These are phyloP conservation scores for Characodon lateralis DNA, from an alignment of 2,797 vertebrate species.

Conservation along the genomic window DNA sequence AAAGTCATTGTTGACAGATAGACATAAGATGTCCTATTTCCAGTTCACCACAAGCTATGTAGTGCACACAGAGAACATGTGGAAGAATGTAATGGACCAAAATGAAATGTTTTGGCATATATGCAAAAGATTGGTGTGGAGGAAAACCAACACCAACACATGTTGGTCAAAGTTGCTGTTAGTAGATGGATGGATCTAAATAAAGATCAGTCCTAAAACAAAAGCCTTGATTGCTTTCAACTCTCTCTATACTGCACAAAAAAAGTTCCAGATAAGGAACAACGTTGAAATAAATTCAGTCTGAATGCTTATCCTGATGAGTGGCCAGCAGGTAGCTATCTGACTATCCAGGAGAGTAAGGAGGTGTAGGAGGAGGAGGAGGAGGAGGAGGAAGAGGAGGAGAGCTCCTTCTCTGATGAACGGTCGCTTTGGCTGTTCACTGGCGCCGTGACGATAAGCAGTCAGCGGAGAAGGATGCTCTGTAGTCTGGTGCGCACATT, in stretches of 20 bases:
- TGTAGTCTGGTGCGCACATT: conserved; percentile 75
- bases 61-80: not conserved
- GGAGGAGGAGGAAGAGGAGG: conserved; percentile 29
- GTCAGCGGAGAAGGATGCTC: conserved; percentile 74
- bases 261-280: not conserved
- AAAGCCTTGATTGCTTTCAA: not conserved
- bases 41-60: not conserved
- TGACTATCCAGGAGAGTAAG: conserved; percentile 22
- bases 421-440: conserved; percentile 65
- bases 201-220: not conserved
- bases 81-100: not conserved
- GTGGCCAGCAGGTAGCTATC: conserved; percentile 5
- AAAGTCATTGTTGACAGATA: not conserved
- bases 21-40: not conserved
- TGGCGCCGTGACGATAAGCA: conserved; percentile 76
- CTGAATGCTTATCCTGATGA: not conserved
- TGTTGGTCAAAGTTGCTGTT: not conserved
- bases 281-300: not conserved
- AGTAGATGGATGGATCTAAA: not conserved
- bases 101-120: too few species aligned
- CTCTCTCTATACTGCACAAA: not conserved
- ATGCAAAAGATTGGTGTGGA: too few species aligned
- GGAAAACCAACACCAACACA: too few species aligned
- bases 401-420: conserved; percentile 50
- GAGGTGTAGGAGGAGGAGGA: conserved; percentile 5